Conservation (phyloP, 2,797 vertebrate genomes). For the Lutjanus argentimaculatus region DNA sequence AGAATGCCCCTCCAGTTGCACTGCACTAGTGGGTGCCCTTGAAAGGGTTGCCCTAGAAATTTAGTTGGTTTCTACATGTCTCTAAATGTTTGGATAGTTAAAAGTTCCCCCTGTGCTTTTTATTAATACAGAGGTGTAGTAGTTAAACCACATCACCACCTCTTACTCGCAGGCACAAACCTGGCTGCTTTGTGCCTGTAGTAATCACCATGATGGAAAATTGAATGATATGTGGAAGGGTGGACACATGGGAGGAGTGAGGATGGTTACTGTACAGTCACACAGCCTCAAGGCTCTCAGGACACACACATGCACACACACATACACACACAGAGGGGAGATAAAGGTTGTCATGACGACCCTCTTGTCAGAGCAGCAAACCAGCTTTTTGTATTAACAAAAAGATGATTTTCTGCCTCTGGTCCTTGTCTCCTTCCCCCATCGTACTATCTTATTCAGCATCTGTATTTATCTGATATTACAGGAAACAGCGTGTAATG, state of each 20-base stretch:
- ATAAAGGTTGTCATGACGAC: constrained; percentile 73
- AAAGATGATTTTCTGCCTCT: constrained; percentile 42
- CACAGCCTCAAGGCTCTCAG: constrained; percentile 23
- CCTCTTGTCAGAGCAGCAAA: constrained; percentile 48
- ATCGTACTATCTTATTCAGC: background rate
- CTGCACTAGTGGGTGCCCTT: no score
- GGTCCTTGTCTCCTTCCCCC: constrained; percentile 83
- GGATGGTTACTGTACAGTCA: background rate
- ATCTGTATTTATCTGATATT: constrained; percentile 11
- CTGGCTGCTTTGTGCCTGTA: background rate
- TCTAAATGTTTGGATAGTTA: no score
- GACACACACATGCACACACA: constrained; percentile 1
- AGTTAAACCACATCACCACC: no score
- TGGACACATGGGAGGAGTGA: constrained; percentile 4
- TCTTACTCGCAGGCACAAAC: background rate
- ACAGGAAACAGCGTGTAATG: background rate
- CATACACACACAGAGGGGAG: constrained; percentile 13
- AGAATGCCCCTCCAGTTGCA: no score
- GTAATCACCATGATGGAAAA: constrained; percentile 11
- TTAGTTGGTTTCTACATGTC: no score
- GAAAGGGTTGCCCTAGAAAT: no score
- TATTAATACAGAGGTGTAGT: no score
- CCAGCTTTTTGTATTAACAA: constrained; percentile 43
- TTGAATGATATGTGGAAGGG: background rate
- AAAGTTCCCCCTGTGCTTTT: no score